Evolutionary conservation across 2,888 invertebrate species (phyloP).

Genomic region (Oligia strigilis): DNA sequence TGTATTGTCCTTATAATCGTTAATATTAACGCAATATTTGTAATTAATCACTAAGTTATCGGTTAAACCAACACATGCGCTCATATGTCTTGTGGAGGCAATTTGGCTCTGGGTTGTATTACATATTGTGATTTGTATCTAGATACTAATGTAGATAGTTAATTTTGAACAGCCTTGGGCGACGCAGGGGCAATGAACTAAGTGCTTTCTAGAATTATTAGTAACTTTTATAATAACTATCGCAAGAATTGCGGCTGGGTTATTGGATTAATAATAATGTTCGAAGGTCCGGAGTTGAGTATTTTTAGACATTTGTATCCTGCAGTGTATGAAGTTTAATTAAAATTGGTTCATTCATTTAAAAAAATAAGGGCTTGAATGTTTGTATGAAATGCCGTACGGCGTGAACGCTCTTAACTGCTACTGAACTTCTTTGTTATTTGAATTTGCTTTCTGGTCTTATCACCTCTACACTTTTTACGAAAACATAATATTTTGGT

Average conservation of each 20-base stretch:
- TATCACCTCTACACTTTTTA: not conserved
- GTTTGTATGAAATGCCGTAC: too few relatives aligned
- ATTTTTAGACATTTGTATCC: too few relatives aligned
- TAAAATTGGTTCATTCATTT: too few relatives aligned
- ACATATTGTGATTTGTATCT: constrained; percentile 35
- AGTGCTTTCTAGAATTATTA: constrained; percentile 6
- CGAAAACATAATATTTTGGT: not conserved
- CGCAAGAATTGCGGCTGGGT: not conserved
- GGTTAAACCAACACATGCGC: constrained; percentile 23
- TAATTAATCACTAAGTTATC: constrained; percentile 54
- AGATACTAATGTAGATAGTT: constrained; percentile 3
- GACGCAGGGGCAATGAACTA: not conserved
- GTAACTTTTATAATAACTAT: not conserved
- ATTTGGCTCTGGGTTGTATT: constrained; percentile 44
- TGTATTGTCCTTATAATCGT: not conserved
- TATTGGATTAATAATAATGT: too few relatives aligned
- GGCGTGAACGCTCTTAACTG: too few relatives aligned
- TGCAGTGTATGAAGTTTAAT: too few relatives aligned
- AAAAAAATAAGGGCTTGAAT: too few relatives aligned
- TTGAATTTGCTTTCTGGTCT: too few relatives aligned
- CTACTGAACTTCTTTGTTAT: too few relatives aligned
- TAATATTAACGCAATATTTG: constrained; percentile 19
- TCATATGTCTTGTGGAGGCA: constrained; percentile 32
- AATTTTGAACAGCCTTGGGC: constrained; percentile 22
- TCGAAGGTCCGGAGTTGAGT: too few relatives aligned